Evolutionary conservation across 2,888 invertebrate genomes (phyloP), one percentile per base, ranked within the genome.

Genomic region (Melieria picta): DNA sequence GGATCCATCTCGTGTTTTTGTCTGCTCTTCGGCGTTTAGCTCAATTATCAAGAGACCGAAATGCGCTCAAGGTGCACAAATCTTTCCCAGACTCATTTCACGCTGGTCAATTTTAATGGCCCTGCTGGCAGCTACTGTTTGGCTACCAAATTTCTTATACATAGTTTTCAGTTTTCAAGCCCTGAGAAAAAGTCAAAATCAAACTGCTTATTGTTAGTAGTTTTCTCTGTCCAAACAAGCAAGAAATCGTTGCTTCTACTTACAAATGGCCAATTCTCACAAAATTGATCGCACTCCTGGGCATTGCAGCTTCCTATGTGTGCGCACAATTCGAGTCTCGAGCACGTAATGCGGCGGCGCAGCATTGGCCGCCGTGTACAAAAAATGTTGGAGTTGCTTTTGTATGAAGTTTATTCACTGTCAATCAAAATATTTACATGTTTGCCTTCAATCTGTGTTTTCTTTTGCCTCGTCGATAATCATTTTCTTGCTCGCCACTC

Each of bases 371-470:
- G 60, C 48, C 30, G 60, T 5, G 16, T 30, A 30, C 30, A 30
- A 30, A 30, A 30, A 30, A 30, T 30, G 30, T 30, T 30, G 30
- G 3, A 30, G 66, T 67, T 43, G 10, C 13, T 61, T 10, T 48
- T 63, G 16, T 50, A 50, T 63, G 63, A 43, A 67, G 57, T 71
- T 71, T 62, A 65, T 71, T 71, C 55, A 71, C 74, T 77, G 79
- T 78, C 79, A 78, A 77, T 83, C 83, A 84, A 82, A 83, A 84
- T 81, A 84, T 82, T 82, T 81, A 70, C 43, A 71, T 72, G 76
- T 76, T 76, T 74, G 74, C 69, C 73, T 75, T 74, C 71, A 57
- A 71, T 69, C 73, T 47, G 57, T 58, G 47, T 70, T 72, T 68
- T 71, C 52, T 69, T 68, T 74, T 72, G n/a, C 30, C 30, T 2